A percentile compares a stretch with the other conserved stretches of the same genome.
phyloP scores from a whole-genome alignment of 2,888 invertebrate species.

The Nysson spinosus region DNA sequence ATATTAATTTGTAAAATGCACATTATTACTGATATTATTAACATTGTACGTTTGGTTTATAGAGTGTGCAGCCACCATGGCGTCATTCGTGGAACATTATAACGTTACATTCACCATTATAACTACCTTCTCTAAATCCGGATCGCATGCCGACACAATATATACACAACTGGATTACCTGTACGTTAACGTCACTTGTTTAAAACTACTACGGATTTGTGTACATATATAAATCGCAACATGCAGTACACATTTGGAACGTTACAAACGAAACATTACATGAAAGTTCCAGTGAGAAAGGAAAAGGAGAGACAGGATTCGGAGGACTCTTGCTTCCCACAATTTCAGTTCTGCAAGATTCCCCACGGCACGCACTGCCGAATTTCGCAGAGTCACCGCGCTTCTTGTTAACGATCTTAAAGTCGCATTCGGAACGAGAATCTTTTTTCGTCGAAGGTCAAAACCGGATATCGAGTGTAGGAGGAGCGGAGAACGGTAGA shows the following conservation, averaged over 20 bases:
- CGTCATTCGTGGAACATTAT: too few species aligned
- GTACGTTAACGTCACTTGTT: too few species aligned
- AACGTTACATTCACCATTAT: too few species aligned
- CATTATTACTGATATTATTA: constrained; percentile 7
- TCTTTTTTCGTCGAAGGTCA: constrained; percentile 53
- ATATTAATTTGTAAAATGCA: too few species aligned
- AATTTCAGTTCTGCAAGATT: constrained; percentile 19
- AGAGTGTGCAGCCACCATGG: too few species aligned
- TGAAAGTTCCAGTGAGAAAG: constrained; percentile 8
- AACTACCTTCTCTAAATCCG: too few species aligned
- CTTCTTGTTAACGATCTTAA: constrained; percentile 56
- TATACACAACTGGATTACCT: too few species aligned
- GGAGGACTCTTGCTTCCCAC: constrained; percentile 24
- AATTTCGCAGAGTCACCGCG: constrained; percentile 53
- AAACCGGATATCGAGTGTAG: constrained; percentile 14
- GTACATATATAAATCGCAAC: too few species aligned
- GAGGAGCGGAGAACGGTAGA: constrained; percentile 1
- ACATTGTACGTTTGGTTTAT: constrained; percentile 6
- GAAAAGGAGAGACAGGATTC: constrained; percentile 9
- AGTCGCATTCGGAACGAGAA: constrained; percentile 47
- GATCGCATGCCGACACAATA: too few species aligned
- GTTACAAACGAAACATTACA: constrained; percentile 17
- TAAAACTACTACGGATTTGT: too few species aligned
- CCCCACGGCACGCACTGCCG: constrained; percentile 16
- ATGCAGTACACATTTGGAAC: too few species aligned